Percentiles rank a stretch among this genome's conserved stretches.
These are phyloP conservation scores for Arizona elegans DNA, from an alignment of 2,113 vertebrate species.

Conservation along the genomic window DNA sequence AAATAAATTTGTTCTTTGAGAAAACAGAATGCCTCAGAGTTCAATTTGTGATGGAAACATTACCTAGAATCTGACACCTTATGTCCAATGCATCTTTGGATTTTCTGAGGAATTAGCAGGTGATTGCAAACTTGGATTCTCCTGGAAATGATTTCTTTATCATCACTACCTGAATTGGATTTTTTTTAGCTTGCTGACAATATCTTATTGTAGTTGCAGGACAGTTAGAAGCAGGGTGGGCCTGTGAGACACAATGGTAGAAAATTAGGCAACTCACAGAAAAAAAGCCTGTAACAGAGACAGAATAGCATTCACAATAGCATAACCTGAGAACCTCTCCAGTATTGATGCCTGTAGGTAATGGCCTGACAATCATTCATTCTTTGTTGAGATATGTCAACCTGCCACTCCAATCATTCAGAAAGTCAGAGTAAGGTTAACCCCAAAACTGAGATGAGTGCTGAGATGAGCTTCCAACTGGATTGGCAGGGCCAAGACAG, in stretches of 20 bases:
- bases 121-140: neutral
- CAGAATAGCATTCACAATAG: neutral
- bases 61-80: neutral
- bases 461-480: neutral
- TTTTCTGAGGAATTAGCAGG: neutral
- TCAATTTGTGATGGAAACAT: too few species aligned
- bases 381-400: neutral
- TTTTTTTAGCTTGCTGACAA: neutral
- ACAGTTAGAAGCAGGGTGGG: neutral
- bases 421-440: neutral
- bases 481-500: neutral
- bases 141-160: neutral
- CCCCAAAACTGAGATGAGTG: neutral
- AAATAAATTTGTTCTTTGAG: too few species aligned
- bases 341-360: neutral
- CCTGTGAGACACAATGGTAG: neutral
- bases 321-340: neutral
- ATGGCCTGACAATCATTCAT: neutral
- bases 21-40: too few species aligned
- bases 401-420: neutral
- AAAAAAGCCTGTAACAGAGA: neutral
- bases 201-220: neutral
- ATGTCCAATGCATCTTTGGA: neutral
- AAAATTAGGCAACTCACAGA: neutral
- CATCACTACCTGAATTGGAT: neutral